Evolutionary conservation across 2,113 vertebrate genomes (phyloP), one percentile per base, ranked within the genome.

Genomic region (Semnopithecus entellus): DNA sequence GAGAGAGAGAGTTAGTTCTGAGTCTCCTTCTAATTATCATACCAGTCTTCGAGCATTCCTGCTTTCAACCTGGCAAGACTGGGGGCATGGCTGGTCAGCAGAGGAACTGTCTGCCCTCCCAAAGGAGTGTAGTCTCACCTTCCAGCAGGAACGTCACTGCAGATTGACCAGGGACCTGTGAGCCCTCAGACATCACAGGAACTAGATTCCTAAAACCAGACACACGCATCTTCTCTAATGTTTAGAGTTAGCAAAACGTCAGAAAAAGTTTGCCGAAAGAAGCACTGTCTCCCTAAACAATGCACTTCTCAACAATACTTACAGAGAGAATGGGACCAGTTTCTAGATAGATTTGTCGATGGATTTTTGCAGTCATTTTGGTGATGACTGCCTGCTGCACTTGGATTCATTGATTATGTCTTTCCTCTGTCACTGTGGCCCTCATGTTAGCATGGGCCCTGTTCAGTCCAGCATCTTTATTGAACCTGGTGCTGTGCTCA

Each of bases 401-500:
- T 1, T 23, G 35, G 57, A 80, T 17, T 48, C 61, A 43, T 27
- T 22, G 52, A 14, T 18, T n/a, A 6, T 57, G 23, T 70, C 30
- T 38, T 64, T 43, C 48, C 20, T 5, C 3, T 11, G 50, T 43
- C 23, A 0, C 66, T 13, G 1, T 43, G 82, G 59, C 70, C 75
- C 6, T 52, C 6, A 1, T 30, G 2, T 88, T 13, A 30, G 40
- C 7, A 4, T 12, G 82, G n/a, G 55, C 10, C 76, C 75, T 25
- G 22, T 88, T 32, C 64, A 50, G 6, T 30, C 52, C 32, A 13
- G 8, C 45, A 14, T 25, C 66, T 45, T 95, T 30, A 61, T 22
- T 2, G 45, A 81, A 12, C 64, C 17, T 1, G 0, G 3, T 32
- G 10, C 40, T 72, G n/a, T 2, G 0, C 48, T 25, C 5, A 3